phyloP scores from a whole-genome alignment of 2,797 vertebrate species.

The Mus minutoides region DNA sequence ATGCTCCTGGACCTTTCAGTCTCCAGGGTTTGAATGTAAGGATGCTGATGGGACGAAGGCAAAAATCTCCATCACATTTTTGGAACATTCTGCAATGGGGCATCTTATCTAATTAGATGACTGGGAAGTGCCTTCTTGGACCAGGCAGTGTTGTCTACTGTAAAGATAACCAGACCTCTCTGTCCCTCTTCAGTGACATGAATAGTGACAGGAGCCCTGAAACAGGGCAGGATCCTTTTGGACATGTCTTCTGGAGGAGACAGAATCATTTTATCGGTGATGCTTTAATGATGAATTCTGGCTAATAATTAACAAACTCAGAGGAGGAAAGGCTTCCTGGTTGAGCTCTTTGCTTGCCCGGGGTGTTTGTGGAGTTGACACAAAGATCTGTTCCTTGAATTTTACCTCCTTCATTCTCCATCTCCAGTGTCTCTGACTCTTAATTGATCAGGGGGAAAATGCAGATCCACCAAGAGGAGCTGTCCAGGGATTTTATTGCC shows the following conservation, averaged over 20 bases:
- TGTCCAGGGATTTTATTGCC: conserved; percentile 56
- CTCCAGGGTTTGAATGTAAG: conserved; percentile 12
- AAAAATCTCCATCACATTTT: neutral
- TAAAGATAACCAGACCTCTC: conserved; percentile 3
- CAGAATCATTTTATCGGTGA: conserved; percentile 5
- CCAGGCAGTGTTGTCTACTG: neutral
- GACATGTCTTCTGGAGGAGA: neutral
- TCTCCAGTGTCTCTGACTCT: conserved; percentile 31
- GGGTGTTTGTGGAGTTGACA: conserved; percentile 52
- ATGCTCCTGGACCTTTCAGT: neutral
- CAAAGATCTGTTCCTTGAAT: conserved; percentile 46
- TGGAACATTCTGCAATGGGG: neutral
- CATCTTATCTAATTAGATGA: neutral
- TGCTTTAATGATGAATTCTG: conserved; percentile 42
- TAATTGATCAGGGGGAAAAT: conserved; percentile 50
- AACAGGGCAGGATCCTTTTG: neutral
- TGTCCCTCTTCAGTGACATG: neutral
- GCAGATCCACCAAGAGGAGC: conserved; percentile 27
- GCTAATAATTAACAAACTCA: conserved; percentile 57
- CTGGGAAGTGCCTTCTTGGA: conserved; percentile 30
- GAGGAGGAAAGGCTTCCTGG: neutral
- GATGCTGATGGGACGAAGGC: neutral
- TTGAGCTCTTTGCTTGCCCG: neutral
- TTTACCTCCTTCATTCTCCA: conserved; percentile 65
- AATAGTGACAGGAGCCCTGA: neutral